Percentiles rank a stretch among this genome's conserved stretches.
Evolutionary conservation across 2,888 invertebrate genomes (phyloP).

Genomic region (Artemia sinica): DNA sequence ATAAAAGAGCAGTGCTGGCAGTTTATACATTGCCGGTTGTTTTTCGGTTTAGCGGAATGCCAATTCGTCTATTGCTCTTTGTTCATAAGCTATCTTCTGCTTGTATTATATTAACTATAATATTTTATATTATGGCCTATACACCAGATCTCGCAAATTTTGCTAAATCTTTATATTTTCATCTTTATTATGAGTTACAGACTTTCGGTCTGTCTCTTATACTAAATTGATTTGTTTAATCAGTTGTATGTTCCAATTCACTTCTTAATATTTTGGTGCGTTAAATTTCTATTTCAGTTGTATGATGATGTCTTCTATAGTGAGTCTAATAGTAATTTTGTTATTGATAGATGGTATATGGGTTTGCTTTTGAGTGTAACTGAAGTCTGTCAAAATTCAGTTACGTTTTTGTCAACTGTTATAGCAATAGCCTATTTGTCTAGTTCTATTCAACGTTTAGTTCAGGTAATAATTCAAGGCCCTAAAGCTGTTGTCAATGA

Average conservation of each 20-base stretch:
- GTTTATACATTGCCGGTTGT: conserved; percentile 36
- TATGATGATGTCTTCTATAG: conserved; percentile 25
- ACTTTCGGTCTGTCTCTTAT: conserved; percentile 28
- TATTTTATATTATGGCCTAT: conserved; percentile 33
- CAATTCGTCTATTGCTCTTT: conserved; percentile 30
- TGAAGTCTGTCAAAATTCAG: conserved; percentile 35
- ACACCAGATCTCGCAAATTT: conserved; percentile 31
- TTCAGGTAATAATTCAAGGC: conserved; percentile 33
- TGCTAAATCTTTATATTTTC: conserved; percentile 28
- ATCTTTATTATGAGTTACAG: conserved; percentile 28
- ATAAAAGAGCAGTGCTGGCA: conserved; percentile 31
- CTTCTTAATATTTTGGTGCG: conserved; percentile 35
- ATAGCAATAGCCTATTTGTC: conserved; percentile 37
- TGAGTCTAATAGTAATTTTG: conserved; percentile 20
- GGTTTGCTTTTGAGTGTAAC: conserved; percentile 32
- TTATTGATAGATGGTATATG: conserved; percentile 31
- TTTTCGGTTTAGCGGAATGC: conserved; percentile 34
- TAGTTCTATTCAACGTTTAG: conserved; percentile 32
- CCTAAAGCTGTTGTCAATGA: conserved; percentile 29
- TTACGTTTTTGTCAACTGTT: conserved; percentile 36
- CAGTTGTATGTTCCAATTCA: conserved; percentile 35
- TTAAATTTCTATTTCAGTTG: conserved; percentile 34
- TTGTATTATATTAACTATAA: conserved; percentile 32
- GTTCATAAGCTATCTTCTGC: conserved; percentile 35
- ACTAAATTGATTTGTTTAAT: conserved; percentile 33